A percentile compares a stretch with the other conserved stretches of the same genome.
Evolutionary conservation across 2,797 vertebrate species (phyloP).

Genomic region (Sarcophilus harrisii): DNA sequence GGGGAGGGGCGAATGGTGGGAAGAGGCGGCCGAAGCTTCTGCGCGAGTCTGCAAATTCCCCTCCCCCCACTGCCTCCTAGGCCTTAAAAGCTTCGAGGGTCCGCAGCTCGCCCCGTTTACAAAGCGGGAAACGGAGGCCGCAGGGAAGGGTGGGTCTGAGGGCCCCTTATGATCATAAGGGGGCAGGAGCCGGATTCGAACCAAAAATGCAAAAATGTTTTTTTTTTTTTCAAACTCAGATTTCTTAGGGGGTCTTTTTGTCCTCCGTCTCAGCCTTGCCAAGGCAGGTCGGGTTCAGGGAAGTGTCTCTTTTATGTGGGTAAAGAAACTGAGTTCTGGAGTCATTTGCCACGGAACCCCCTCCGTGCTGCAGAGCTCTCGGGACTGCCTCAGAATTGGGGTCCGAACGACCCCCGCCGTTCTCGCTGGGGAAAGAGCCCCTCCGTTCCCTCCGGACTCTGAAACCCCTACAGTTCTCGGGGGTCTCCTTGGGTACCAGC

Average conservation of each 20-base stretch:
- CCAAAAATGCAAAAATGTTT: no score
- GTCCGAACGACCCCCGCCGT: no score
- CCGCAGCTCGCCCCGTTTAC: no score
- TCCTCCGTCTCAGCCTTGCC: neutral
- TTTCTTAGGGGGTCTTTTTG: neutral
- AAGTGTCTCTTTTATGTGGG: neutral
- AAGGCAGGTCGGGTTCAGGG: neutral
- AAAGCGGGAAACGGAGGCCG: neutral
- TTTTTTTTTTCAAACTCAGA: neutral
- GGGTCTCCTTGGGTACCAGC: no score
- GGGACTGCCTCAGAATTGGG: no score
- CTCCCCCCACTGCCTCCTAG: no score
- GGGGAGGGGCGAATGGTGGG: rapidly evolving
- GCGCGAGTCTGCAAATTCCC: neutral
- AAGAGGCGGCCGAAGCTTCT: neutral
- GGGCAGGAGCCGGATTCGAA: neutral
- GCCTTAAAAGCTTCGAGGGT: no score
- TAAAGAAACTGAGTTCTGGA: neutral
- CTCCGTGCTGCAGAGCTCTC: neutral
- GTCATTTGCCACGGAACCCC: neutral
- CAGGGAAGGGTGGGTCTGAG: no score
- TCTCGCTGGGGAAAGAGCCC: no score
- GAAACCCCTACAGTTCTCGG: no score
- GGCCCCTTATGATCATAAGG: no score
- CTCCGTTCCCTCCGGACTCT: no score